Conservation (phyloP, 2,888 invertebrate species). For the Napeogenes inachia region DNA sequence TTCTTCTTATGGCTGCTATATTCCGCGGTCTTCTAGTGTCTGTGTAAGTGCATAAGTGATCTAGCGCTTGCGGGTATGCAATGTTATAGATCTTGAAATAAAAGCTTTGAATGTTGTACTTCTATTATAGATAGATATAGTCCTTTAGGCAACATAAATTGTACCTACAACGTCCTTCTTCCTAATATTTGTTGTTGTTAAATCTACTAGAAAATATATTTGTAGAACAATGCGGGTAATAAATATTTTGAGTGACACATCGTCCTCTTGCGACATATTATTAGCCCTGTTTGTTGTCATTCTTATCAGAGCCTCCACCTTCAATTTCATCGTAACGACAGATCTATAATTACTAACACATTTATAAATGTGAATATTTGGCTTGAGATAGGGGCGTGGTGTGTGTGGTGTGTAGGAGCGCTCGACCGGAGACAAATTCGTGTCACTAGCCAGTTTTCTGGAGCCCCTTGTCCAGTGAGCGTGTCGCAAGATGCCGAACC, state of each 20-base stretch:
- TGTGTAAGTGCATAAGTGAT: conserved; percentile 21
- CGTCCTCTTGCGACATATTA: neutral
- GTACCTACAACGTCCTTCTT: too few relatives aligned
- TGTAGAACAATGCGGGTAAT: neutral
- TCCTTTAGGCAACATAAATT: too few relatives aligned
- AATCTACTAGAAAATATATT: neutral
- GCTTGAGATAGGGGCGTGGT: conserved; percentile 48
- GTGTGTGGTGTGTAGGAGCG: conserved; percentile 59
- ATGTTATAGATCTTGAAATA: too few relatives aligned
- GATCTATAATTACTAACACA: conserved; percentile 52
- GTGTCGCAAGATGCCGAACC: conserved; percentile 67
- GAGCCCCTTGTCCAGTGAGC: conserved; percentile 60
- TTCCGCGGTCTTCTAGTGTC: conserved; percentile 71
- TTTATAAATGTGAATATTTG: conserved; percentile 58
- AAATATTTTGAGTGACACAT: neutral
- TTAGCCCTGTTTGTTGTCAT: conserved; percentile 25
- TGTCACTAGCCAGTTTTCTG: conserved; percentile 55
- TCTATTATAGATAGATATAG: too few relatives aligned
- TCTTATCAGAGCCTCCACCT: conserved; percentile 25
- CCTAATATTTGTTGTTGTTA: neutral
- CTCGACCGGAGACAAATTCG: conserved; percentile 40
- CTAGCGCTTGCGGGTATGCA: neutral
- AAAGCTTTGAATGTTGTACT: too few relatives aligned
- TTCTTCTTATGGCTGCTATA: conserved; percentile 83
- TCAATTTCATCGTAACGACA: conserved; percentile 46